Conservation (phyloP, 1,140 invertebrate genomes). For the Microplitis demolitor region DNA sequence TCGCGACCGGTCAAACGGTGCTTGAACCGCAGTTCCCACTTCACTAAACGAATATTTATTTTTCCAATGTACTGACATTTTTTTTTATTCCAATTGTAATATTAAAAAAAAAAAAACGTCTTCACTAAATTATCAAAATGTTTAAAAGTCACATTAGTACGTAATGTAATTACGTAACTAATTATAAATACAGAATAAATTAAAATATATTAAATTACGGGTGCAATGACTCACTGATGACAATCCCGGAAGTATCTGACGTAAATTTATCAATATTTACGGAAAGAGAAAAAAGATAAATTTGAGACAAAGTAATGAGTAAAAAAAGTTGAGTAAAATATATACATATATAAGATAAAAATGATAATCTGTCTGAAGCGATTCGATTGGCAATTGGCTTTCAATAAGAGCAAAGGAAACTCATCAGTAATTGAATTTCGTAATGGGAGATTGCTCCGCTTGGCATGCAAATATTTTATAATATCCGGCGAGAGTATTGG, state of each 20-base stretch:
- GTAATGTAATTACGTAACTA: too few species aligned
- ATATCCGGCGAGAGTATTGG: conserved; percentile 8
- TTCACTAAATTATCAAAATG: too few species aligned
- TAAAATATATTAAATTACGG: too few species aligned
- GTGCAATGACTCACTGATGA: too few species aligned
- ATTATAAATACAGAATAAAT: too few species aligned
- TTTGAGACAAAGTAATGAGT: too few species aligned
- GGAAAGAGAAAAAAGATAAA: too few species aligned
- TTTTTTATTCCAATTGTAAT: neutral
- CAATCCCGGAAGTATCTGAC: too few species aligned
- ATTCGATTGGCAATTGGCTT: conserved; percentile 1
- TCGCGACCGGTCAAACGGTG: conserved; percentile 47
- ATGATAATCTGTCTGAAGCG: neutral
- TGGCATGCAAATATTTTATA: conserved; percentile 15
- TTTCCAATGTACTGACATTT: neutral
- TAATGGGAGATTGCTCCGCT: conserved; percentile 6
- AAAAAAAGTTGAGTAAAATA: too few species aligned
- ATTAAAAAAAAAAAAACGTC: neutral
- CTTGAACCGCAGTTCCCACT: conserved; percentile 39
- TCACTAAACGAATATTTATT: neutral
- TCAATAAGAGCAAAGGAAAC: conserved; percentile 3
- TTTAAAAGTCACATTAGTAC: too few species aligned
- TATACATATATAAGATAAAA: neutral
- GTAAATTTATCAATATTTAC: too few species aligned
- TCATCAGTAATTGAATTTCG: conserved; percentile 17